Base-by-base conservation (phyloP, 2,797 vertebrate species). In the Hypotaenidia okinawae region DNA sequence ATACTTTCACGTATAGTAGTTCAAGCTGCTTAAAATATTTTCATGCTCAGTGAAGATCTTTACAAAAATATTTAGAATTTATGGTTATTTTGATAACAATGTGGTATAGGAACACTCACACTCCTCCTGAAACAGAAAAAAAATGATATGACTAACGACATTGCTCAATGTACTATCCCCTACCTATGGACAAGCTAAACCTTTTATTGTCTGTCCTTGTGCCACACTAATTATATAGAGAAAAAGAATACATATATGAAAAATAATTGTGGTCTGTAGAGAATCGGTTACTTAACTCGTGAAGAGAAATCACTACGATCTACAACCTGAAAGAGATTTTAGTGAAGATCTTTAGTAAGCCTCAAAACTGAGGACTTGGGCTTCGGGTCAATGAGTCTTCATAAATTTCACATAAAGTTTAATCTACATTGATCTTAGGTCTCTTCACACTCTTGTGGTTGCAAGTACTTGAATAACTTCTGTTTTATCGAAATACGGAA, bases 321-420 rank as follows among this genome's bases (percentile, higher is more conserved):
- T 72, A 13, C 63, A 69, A 83, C 1, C 4, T 33, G 58, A 64
- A 70, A 80, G 28, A 52, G 6, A 55, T 91, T 85, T 83, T 64
- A 62, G 41, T 75, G 76, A 87, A 41, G 49, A 70, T 43, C 11
- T 12, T 72, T n/a, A 78, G 47, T 33, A 67, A 87, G 28, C 28
- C 28, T 78, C 55, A 78, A 73, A 96, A 87, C 37, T 33, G n/a
- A 81, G 57, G 23, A 69, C 35, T 14, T 76, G 47, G 57, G 74
- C 66, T 84, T 93, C 52, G 52, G 51, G 52, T 86, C 79, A 91
- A 58, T 72, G 62, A 81, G 19, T 57, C 67, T 89, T 77, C 57
- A 90, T 89, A 85, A 80, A 93, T 89, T 91, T 94, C 45, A 52
- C 16, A 72, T 91, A 32, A 93, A 66, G 12, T 93, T 90, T 88